Evolutionary conservation across 2,888 invertebrate species (phyloP).

Genomic region (Hyposoter dolosus): DNA sequence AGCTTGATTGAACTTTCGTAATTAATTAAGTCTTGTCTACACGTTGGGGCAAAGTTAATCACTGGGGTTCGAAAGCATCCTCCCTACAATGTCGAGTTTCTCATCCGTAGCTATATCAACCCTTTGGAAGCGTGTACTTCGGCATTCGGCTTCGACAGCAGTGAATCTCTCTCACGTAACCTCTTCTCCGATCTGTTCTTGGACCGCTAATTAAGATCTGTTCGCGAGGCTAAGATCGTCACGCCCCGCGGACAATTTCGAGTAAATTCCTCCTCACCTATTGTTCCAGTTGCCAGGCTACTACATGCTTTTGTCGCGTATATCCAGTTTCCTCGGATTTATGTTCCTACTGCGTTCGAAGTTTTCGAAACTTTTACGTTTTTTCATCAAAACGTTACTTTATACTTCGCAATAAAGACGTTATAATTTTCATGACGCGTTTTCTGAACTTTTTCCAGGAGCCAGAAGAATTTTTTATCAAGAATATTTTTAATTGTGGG

Average conservation of each 20-base stretch:
- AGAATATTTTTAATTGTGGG: neutral
- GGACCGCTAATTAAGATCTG: slow-evolving; percentile 69
- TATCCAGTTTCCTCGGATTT: neutral
- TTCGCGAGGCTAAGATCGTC: slow-evolving; percentile 29
- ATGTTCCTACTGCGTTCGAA: neutral
- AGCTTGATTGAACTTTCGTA: slow-evolving; percentile 70
- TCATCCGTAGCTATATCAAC: neutral
- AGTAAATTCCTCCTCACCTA: slow-evolving; percentile 60
- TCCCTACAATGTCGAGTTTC: slow-evolving; percentile 13
- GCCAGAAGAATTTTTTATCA: neutral
- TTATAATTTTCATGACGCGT: neutral
- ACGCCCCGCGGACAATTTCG: slow-evolving; percentile 35
- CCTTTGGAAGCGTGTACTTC: slow-evolving; percentile 1
- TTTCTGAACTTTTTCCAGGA: neutral
- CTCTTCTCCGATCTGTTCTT: slow-evolving; percentile 29
- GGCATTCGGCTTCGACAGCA: slow-evolving; percentile 42
- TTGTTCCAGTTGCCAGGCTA: slow-evolving; percentile 39
- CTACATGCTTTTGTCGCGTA: neutral
- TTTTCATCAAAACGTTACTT: neutral
- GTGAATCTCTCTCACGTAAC: slow-evolving; percentile 48
- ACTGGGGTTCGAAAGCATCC: slow-evolving; percentile 30
- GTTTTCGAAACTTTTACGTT: neutral
- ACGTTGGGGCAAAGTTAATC: slow-evolving; percentile 70
- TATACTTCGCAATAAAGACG: neutral
- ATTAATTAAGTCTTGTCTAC: slow-evolving; percentile 72